These are phyloP conservation scores for Acleris literana DNA, from an alignment of 2,888 invertebrate species.

Conservation along the genomic window DNA sequence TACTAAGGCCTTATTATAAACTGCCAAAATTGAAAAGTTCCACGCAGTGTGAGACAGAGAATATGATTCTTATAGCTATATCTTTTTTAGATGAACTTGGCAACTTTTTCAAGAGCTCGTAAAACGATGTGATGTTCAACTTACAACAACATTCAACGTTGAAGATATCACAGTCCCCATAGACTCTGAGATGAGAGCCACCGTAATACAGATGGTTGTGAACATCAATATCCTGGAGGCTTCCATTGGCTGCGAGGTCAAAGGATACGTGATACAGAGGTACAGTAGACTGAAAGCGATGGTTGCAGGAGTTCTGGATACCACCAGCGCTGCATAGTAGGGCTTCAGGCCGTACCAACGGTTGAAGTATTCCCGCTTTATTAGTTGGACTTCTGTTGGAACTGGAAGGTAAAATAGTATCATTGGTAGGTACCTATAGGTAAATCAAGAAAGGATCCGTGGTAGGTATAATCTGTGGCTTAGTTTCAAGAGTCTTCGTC, in stretches of 20 bases:
- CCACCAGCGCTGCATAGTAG: conserved; percentile 89
- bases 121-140: conserved; percentile 52
- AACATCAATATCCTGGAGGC: conserved; percentile 86
- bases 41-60: too few species aligned
- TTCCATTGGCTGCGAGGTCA: conserved; percentile 91
- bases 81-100: too few species aligned
- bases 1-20: too few species aligned
- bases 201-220: conserved; percentile 86
- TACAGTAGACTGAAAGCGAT: conserved; percentile 87
- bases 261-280: conserved; percentile 87
- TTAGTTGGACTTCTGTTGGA: conserved; percentile 89
- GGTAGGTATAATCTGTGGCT: background rate
- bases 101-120: too few species aligned
- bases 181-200: conserved; percentile 90
- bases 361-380: conserved; percentile 93
- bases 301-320: conserved; percentile 89
- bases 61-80: too few species aligned
- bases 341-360: conserved; percentile 92
- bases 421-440: background rate
- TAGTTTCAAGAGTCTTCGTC: too few species aligned
- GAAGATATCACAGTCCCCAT: conserved; percentile 90
- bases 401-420: conserved; percentile 79
- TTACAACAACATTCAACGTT: conserved; percentile 89
- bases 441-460: background rate
- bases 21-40: too few species aligned